These are phyloP conservation scores for Hipparchia sbordonii DNA, from an alignment of 2,888 invertebrate species.

Conservation along the genomic window DNA sequence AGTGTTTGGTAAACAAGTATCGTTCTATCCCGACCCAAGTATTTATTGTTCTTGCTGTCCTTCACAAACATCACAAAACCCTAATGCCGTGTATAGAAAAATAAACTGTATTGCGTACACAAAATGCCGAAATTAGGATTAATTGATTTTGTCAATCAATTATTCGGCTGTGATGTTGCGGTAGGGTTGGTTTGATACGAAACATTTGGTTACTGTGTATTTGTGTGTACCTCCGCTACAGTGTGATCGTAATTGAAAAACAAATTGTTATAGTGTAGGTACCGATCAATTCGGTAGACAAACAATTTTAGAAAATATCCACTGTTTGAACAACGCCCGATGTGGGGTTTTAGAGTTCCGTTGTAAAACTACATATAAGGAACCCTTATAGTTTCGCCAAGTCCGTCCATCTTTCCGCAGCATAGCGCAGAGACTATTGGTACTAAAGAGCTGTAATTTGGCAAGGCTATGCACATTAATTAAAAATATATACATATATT, in stretches of 20 bases:
- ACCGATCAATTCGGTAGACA: not conserved
- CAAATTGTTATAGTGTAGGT: constrained; percentile 9
- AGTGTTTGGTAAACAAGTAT: constrained; percentile 61
- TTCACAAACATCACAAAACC: constrained; percentile 38
- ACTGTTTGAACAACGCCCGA: not conserved
- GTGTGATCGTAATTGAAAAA: constrained; percentile 34
- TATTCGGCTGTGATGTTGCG: constrained; percentile 42
- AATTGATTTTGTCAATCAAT: constrained; percentile 8
- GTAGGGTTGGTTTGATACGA: constrained; percentile 41
- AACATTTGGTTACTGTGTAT: constrained; percentile 45
- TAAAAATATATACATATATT: no score
- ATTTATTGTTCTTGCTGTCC: constrained; percentile 54
- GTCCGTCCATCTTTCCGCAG: no score
- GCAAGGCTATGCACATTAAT: no score
- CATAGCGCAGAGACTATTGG: no score
- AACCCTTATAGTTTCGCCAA: no score
- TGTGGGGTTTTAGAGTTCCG: no score
- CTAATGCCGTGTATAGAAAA: constrained; percentile 15
- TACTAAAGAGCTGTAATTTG: no score
- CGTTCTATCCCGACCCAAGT: constrained; percentile 40
- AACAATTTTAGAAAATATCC: not conserved
- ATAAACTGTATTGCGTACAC: constrained; percentile 12
- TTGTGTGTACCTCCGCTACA: not conserved
- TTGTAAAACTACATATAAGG: no score
- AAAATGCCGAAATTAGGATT: constrained; percentile 22